Conservation (phyloP, 2,888 invertebrate species). For the Deroplatys truncata region DNA sequence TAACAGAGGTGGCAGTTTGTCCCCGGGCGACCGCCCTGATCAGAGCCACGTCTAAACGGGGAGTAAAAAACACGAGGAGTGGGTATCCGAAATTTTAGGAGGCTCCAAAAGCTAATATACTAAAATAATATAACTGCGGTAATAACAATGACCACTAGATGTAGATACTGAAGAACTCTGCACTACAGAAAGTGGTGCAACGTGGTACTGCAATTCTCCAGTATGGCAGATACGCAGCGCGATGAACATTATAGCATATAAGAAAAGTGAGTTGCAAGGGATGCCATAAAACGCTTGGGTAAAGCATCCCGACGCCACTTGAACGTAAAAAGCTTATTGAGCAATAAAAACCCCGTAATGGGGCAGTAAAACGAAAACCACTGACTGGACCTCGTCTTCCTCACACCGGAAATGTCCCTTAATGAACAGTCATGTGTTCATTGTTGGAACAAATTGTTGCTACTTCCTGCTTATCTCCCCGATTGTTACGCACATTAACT, state of each 20-base stretch:
- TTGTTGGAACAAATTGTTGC: background rate
- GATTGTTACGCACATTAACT: background rate
- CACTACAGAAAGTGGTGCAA: no score
- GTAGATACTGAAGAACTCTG: no score
- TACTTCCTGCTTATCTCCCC: background rate
- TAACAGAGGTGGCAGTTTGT: no score
- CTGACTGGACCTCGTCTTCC: background rate
- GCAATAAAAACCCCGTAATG: background rate
- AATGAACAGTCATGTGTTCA: background rate
- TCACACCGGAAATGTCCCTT: background rate
- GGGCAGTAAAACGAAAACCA: background rate
- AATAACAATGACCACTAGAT: no score
- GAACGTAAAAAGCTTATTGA: background rate
- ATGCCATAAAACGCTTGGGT: background rate
- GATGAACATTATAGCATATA: background rate
- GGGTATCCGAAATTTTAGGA: no score
- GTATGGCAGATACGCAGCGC: conserved; percentile 14
- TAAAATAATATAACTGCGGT: no score
- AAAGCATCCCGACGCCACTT: background rate
- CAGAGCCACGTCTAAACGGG: no score
- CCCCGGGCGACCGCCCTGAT: no score
- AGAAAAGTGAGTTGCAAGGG: background rate
- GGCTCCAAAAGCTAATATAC: no score
- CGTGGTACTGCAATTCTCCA: conserved; percentile 10
- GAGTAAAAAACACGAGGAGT: no score